Percentiles rank a stretch among this genome's conserved stretches.
These are phyloP conservation scores for Vollenhovia emeryi DNA, from an alignment of 1,140 invertebrate species.

Conservation along the genomic window DNA sequence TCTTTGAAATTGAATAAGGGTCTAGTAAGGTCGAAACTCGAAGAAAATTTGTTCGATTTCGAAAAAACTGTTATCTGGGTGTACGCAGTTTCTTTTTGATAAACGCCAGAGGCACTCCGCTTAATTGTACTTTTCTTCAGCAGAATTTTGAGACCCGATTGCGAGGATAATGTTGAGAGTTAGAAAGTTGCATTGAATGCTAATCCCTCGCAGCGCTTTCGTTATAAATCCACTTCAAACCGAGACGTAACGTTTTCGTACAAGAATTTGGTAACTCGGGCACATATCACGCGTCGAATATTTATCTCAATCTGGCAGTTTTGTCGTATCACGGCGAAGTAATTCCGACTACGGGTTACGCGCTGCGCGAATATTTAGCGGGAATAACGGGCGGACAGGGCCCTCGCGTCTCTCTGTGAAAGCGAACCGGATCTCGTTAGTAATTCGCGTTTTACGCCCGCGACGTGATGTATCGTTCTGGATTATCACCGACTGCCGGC, in stretches of 20 bases:
- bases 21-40: too few relatives aligned
- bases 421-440: constrained; percentile 48
- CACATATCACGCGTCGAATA: neutral
- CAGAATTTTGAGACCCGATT: neutral
- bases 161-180: constrained; percentile 1
- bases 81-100: too few relatives aligned
- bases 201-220: neutral
- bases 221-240: neutral
- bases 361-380: constrained; percentile 7
- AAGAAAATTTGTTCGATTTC: too few relatives aligned
- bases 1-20: too few relatives aligned
- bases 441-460: constrained; percentile 35
- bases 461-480: constrained; percentile 47
- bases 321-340: neutral
- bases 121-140: neutral
- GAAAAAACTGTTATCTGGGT: too few relatives aligned
- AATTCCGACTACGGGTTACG: neutral
- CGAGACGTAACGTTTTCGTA: too few relatives aligned
- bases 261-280: neutral
- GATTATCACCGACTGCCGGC: constrained; percentile 30
- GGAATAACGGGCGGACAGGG: neutral
- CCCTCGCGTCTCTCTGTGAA: constrained; percentile 10
- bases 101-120: neutral
- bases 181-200: constrained; percentile 18
- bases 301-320: neutral